These are phyloP conservation scores for Tenualosa ilisha DNA, from an alignment of 2,797 vertebrate species.

Conservation along the genomic window DNA sequence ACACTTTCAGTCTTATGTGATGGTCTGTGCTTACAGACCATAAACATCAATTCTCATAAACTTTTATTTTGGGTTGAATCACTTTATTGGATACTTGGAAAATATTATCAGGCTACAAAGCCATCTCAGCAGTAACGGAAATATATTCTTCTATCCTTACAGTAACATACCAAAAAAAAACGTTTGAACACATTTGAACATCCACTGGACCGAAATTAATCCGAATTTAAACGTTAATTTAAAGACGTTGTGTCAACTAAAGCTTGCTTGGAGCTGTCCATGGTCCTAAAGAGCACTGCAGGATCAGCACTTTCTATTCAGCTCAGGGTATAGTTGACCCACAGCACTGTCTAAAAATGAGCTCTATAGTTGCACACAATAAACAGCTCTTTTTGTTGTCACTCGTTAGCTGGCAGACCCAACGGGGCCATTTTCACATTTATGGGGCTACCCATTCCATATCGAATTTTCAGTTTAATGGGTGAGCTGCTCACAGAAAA, in stretches of 20 bases:
- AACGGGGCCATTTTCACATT: constrained; percentile 14
- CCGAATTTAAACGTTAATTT: neutral
- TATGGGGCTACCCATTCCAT: neutral
- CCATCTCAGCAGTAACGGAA: neutral
- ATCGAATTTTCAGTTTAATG: neutral
- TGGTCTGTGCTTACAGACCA: constrained; percentile 19
- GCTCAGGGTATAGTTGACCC: neutral
- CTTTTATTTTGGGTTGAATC: constrained; percentile 29
- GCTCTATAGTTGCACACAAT: constrained; percentile 14
- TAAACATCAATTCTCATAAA: constrained; percentile 33
- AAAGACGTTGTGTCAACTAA: constrained; percentile 16
- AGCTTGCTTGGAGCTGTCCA: constrained; percentile 67
- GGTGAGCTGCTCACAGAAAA: neutral
- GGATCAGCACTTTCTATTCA: constrained; percentile 49
- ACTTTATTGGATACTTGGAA: constrained; percentile 29
- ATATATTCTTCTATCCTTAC: too few species aligned
- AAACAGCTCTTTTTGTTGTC: neutral
- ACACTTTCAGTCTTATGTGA: too few species aligned
- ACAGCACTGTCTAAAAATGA: neutral
- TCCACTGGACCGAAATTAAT: neutral
- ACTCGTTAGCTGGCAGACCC: neutral
- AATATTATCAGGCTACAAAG: neutral
- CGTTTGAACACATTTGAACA: neutral
- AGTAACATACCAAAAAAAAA: neutral
- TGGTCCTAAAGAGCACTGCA: constrained; percentile 64